Evolutionary conservation across 2,113 vertebrate genomes (phyloP).

Genomic region (Takifugu bimaculatus): DNA sequence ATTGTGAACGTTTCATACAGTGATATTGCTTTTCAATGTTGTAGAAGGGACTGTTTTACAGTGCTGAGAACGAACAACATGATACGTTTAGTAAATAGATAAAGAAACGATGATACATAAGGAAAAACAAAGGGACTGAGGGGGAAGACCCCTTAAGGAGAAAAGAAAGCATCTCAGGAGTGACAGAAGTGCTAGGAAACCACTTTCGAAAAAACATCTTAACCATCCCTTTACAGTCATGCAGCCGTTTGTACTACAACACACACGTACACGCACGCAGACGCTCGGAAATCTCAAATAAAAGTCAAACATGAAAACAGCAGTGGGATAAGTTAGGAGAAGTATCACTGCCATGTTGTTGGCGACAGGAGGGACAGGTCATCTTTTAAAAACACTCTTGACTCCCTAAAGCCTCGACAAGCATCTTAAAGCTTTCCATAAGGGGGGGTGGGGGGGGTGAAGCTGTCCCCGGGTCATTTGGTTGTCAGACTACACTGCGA

Average conservation of each 20-base stretch:
- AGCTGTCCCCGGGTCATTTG: constrained; percentile 66
- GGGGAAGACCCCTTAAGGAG: constrained; percentile 40
- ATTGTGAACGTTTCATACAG: constrained; percentile 98
- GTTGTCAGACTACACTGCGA: constrained; percentile 70
- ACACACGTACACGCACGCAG: constrained; percentile 59
- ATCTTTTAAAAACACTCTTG: constrained; percentile 56
- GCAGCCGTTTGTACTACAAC: constrained; percentile 70
- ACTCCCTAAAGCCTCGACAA: constrained; percentile 71
- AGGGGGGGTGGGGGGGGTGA: constrained; percentile 14
- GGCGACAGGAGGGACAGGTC: constrained; percentile 50
- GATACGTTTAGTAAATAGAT: constrained; percentile 74
- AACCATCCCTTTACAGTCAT: constrained; percentile 73
- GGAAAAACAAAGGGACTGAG: constrained; percentile 44
- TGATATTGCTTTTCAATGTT: constrained; percentile 99
- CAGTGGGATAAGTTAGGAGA: constrained; percentile 64
- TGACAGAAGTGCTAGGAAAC: constrained; percentile 67
- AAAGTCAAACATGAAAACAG: constrained; percentile 23
- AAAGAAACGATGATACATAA: constrained; percentile 73
- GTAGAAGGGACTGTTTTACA: constrained; percentile 98
- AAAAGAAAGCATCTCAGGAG: constrained; percentile 64
- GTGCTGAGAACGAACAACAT: constrained; percentile 93
- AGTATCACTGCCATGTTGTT: constrained; percentile 68
- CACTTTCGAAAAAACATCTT: constrained; percentile 52
- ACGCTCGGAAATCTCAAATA: constrained; percentile 27
- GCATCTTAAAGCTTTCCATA: constrained; percentile 73